Base-by-base conservation (phyloP, 2,888 invertebrate genomes). In the Agonopterix heracliana region DNA sequence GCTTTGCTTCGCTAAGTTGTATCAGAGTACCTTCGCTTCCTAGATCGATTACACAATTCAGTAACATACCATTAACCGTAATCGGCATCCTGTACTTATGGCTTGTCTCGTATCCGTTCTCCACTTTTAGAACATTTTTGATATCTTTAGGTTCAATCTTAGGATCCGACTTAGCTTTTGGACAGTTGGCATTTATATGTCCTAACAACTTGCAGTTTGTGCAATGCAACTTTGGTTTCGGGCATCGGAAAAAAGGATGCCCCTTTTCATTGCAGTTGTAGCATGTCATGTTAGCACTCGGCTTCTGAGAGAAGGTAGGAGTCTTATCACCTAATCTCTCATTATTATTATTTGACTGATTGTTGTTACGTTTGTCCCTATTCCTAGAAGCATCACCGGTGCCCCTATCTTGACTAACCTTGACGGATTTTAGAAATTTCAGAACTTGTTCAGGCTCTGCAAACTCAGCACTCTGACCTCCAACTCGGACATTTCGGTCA, bases 391-490 rank as follows among this genome's bases (percentile, higher is more conserved):
- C 36, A 3, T 36, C 36, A 9, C 7, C 1, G 7, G 10, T 40
- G 9, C 41, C 42, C n/a, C 40, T 34, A 12, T 10, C 12, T 38
- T 34, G 10, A 9, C 38, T 40, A 3, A 42, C 13, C 12, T 55
- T 58, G 13, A 60, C 45, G 0, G 54, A 50, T 40, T 49, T 50
- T 34, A 57, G 54, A 45, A 54, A 59, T 34, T 51, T 50, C 3
- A 61, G 5, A 2, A 59, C 49, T 7, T 55, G 41, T 44, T 57
- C 59, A 0, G 59, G 59, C 36, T 52, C 48, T 0, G n/a, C 8
- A 40, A 55, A 61, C 26, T 50, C 47, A 2, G 54, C 57, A 2
- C 58, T 57, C 13, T 61, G 52, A 7, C 56, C 60, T 3, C 60
- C 54, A 11, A 59, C 14, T 43, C 48, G 52, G 1, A 61, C 34